Conservation (phyloP, 2,797 vertebrate species). For the Enteromius mattozi region DNA sequence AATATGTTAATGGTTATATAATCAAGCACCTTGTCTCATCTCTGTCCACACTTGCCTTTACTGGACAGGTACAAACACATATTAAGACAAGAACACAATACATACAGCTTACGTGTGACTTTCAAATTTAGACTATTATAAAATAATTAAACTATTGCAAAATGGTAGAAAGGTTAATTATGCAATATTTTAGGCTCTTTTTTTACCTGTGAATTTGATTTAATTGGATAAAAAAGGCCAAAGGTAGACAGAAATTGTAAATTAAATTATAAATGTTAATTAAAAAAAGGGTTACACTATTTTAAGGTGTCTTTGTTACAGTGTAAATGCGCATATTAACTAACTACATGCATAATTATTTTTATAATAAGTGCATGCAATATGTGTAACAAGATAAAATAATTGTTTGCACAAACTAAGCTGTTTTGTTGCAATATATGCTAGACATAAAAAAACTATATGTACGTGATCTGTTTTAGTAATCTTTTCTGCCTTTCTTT, state of each 20-base stretch:
- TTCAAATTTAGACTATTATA: neutral
- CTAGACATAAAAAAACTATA: neutral
- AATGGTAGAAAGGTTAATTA: neutral
- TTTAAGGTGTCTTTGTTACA: neutral
- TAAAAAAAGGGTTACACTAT: too few relatives aligned
- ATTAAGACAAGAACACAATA: neutral
- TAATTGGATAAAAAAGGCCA: neutral
- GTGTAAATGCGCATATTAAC: too few relatives aligned
- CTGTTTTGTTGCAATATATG: neutral
- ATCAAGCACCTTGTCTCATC: slow-evolving; percentile 27
- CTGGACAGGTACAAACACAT: neutral
- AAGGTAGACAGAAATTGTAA: too few relatives aligned
- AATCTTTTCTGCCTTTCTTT: neutral
- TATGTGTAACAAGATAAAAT: neutral
- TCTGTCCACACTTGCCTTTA: neutral
- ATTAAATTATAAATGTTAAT: too few relatives aligned
- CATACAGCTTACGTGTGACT: neutral
- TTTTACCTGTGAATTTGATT: neutral
- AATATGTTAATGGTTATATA: slow-evolving; percentile 27
- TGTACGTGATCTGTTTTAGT: neutral
- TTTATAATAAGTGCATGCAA: neutral
- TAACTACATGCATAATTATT: neutral
- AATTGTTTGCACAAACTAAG: neutral
- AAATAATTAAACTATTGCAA: too few relatives aligned
- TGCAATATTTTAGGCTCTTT: neutral